phyloP scores from a whole-genome alignment of 2,888 invertebrate species.

The Stenichneumon culpator region DNA sequence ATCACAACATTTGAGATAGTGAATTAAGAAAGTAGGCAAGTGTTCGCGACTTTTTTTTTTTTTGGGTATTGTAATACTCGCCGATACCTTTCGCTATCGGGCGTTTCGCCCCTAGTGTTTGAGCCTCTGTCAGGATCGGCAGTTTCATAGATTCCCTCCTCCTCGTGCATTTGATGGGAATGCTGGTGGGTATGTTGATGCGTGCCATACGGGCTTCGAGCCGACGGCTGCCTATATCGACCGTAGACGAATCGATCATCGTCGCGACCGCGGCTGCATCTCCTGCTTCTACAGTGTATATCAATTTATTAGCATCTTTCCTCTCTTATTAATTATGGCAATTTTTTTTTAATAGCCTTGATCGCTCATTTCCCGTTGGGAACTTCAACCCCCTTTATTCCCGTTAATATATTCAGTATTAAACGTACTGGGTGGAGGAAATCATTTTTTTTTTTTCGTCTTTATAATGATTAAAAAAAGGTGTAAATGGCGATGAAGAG shows the following conservation, averaged over 20 bases:
- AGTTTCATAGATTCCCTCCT: slow-evolving; percentile 95
- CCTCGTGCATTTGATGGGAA: slow-evolving; percentile 88
- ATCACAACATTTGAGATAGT: slow-evolving; percentile 29
- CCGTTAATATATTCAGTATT: slow-evolving; percentile 1
- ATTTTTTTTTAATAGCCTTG: background rate
- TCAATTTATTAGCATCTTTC: slow-evolving; percentile 58
- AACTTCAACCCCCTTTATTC: background rate
- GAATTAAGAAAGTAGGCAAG: slow-evolving; percentile 24
- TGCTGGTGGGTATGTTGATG: slow-evolving; percentile 87
- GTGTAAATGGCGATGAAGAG: slow-evolving; percentile 16
- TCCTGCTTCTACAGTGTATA: slow-evolving; percentile 86
- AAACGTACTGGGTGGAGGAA: background rate
- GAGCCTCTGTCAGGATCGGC: slow-evolving; percentile 91
- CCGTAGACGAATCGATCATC: slow-evolving; percentile 91
- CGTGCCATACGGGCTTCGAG: slow-evolving; percentile 85
- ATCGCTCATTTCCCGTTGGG: slow-evolving; percentile 8
- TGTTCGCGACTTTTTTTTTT: slow-evolving; percentile 52
- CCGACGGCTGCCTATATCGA: slow-evolving; percentile 88
- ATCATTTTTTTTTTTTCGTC: background rate
- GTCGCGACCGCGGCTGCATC: slow-evolving; percentile 87
- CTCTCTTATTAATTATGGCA: background rate
- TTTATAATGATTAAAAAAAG: slow-evolving; percentile 15
- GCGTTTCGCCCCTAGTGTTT: slow-evolving; percentile 92
- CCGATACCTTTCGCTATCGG: slow-evolving; percentile 94
- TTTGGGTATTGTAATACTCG: slow-evolving; percentile 76